Evolutionary conservation across 2,797 vertebrate genomes (phyloP), one percentile per base, ranked within the genome.

Genomic region (Hyperoplus immaculatus): DNA sequence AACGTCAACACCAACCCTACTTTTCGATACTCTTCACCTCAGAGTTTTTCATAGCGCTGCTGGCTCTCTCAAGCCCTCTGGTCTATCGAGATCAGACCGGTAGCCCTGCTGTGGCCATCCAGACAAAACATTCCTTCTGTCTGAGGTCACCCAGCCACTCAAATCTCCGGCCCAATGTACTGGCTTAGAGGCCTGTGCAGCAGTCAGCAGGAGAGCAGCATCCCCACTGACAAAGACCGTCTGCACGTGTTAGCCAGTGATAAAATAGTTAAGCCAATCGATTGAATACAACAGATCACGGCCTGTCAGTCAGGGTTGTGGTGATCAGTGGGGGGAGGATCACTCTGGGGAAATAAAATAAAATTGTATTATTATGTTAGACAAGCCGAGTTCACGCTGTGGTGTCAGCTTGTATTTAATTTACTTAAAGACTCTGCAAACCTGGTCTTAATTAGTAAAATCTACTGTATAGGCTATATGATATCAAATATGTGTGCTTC

Each of bases 71-170:
- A 54, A 69, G 63, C 65, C 38, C 68, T 53, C 71, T 66, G 81
- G 55, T 77, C 81, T 49, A 61, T 73, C 50, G 42, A 73, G 76
- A 72, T 78, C 81, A 78, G 72, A 76, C 82, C 43, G 77, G 89
- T 82, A 89, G 86, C 69, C 80, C 83, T 80, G 82, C 88, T 85
- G 89, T 70, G 81, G 83, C 78, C 66, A 53, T 92, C 85, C 89
- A 87, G 86, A 93, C 88, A 87, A 93, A 93, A 94, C 94, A 96
- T 96, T 95, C 94, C 92, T 91, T 81, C 75, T 75, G 82, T 80
- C 87, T 95, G 93, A 95, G 85, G 84, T 95, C 93, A 95, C 72
- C 47, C 74, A 72, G 85, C 79, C 87, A 54, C 83, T 89, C 82
- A 93, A 94, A 94, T 92, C 92, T 92, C 90, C 77, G 10, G 81